A percentile compares a stretch with the other conserved stretches of the same genome.
phyloP scores from a whole-genome alignment of 1,140 invertebrate genomes.

The Psix sp. region DNA sequence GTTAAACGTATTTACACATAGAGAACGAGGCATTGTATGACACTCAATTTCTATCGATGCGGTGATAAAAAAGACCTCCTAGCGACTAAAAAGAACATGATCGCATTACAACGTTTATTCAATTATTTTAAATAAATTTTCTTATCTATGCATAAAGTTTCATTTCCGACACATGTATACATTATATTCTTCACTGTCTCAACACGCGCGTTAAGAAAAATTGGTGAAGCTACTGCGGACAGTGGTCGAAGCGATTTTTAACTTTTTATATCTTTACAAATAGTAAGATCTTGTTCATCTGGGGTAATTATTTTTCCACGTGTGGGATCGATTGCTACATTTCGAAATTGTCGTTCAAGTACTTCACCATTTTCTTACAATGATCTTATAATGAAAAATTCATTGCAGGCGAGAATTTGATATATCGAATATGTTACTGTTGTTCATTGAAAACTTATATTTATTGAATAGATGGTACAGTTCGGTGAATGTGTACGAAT shows the following conservation, averaged over 20 bases:
- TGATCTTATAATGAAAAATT: constrained; percentile 9
- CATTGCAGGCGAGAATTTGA: constrained; percentile 24
- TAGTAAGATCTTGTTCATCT: no score
- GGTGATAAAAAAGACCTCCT: constrained; percentile 46
- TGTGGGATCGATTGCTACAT: no score
- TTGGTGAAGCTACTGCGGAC: constrained; percentile 4
- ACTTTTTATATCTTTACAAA: not conserved
- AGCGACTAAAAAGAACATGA: constrained; percentile 19
- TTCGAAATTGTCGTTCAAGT: constrained; percentile 1
- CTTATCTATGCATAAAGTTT: constrained; percentile 34
- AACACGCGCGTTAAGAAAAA: constrained; percentile 18
- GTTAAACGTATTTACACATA: constrained; percentile 27
- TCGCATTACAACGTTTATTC: constrained; percentile 45
- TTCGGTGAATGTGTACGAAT: constrained; percentile 15
- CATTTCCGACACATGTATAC: no score
- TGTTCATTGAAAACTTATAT: constrained; percentile 28
- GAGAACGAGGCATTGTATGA: constrained; percentile 40
- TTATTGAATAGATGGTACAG: constrained; percentile 25
- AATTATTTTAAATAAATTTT: constrained; percentile 38
- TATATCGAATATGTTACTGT: constrained; percentile 33
- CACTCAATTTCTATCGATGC: constrained; percentile 52
- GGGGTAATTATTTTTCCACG: no score
- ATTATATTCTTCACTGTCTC: no score
- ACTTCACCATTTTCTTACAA: constrained; percentile 20
- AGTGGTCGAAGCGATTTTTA: not conserved